phyloP scores from a whole-genome alignment of 2,113 vertebrate species.

The Bagarius yarrelli region DNA sequence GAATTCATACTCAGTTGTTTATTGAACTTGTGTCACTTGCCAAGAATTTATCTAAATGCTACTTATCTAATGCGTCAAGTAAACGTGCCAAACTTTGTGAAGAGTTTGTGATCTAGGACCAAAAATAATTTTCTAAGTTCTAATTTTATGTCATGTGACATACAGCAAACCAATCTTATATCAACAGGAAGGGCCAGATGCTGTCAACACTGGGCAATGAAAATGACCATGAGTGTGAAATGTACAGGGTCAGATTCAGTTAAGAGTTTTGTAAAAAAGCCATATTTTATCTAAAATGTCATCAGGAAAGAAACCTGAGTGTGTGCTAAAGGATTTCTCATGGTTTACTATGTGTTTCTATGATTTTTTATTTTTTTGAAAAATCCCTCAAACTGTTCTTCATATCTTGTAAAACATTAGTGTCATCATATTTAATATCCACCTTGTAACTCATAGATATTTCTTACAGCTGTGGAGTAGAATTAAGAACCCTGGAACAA shows the following conservation, averaged over 20 bases:
- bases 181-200: background rate
- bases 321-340: background rate
- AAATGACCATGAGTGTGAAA: conserved; percentile 23
- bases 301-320: conserved; percentile 15
- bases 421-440: conserved; percentile 4
- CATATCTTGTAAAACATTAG: background rate
- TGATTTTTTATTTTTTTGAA: background rate
- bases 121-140: background rate
- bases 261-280: conserved; percentile 25
- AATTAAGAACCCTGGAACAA: background rate
- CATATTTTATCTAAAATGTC: conserved; percentile 30
- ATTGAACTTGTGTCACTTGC: conserved; percentile 29
- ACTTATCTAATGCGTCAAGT: conserved; percentile 14
- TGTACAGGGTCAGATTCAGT: conserved; percentile 16
- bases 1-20: conserved; percentile 32
- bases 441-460: conserved; percentile 11
- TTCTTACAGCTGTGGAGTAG: background rate
- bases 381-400: conserved; percentile 16
- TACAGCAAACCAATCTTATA: background rate
- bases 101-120: background rate
- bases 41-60: conserved; percentile 18
- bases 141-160: background rate
- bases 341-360: background rate
- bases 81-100: background rate
- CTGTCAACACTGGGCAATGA: conserved; percentile 1